Evolutionary conservation across 2,888 invertebrate genomes (phyloP).

Genomic region (Ormyrus thymus): DNA sequence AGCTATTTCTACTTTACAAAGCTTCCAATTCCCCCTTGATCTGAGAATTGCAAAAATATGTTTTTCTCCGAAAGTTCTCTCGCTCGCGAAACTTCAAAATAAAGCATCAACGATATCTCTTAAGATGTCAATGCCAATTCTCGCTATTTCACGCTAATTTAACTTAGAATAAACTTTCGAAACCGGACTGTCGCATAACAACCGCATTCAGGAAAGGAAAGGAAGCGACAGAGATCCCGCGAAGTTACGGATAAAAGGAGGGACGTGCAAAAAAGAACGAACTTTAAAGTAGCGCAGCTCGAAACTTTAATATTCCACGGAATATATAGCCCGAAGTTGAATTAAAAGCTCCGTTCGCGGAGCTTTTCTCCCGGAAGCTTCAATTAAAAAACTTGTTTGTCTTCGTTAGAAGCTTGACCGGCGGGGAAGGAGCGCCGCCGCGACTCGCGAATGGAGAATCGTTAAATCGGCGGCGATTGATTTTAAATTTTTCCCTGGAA

Average conservation of each 20-base stretch:
- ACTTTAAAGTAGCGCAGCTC: neutral
- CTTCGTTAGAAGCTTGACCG: conserved; percentile 22
- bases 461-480: too few relatives aligned
- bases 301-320: conserved; percentile 39
- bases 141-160: conserved; percentile 2
- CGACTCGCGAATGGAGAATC: too few relatives aligned
- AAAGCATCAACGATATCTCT: neutral
- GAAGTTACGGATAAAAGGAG: conserved; percentile 11
- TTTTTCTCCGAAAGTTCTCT: too few relatives aligned
- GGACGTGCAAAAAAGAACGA: neutral
- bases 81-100: neutral
- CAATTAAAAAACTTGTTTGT: conserved; percentile 54
- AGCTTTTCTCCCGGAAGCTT: conserved; percentile 34
- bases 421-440: neutral
- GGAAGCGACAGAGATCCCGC: neutral
- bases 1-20: too few relatives aligned
- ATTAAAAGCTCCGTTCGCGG: conserved; percentile 23
- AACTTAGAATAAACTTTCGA: conserved; percentile 24
- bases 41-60: too few relatives aligned
- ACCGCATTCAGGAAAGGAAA: neutral
- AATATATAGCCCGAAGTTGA: conserved; percentile 19
- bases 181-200: neutral
- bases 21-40: too few relatives aligned
- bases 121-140: neutral
- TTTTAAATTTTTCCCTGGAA: too few relatives aligned